phyloP scores from a whole-genome alignment of 2,888 invertebrate genomes.

The Drosophila mulleri region DNA sequence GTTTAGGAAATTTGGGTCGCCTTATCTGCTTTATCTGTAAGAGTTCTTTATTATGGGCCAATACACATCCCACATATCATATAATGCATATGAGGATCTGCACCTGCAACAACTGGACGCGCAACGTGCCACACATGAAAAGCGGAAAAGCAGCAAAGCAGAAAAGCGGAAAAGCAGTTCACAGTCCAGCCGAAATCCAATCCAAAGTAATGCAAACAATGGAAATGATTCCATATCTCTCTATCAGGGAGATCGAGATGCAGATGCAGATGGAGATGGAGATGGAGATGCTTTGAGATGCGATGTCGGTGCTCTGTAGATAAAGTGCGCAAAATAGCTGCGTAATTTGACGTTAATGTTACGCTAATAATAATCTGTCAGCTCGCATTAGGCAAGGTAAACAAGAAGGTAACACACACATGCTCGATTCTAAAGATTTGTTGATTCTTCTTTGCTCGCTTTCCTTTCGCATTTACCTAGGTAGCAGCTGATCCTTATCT shows the following conservation, averaged over 20 bases:
- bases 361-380: constrained; percentile 83
- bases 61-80: neutral
- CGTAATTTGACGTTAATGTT: constrained; percentile 83
- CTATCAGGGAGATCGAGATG: constrained; percentile 20
- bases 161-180: constrained; percentile 12
- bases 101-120: constrained; percentile 18
- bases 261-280: constrained; percentile 31
- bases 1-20: neutral
- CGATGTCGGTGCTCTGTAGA: constrained; percentile 38
- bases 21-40: neutral
- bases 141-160: too few relatives aligned
- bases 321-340: constrained; percentile 78
- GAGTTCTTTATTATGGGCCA: neutral
- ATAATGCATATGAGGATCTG: neutral
- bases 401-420: constrained; percentile 22
- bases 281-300: constrained; percentile 10
- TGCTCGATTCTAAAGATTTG: constrained; percentile 22
- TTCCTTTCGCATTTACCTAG: neutral
- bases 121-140: constrained; percentile 17
- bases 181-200: constrained; percentile 21
- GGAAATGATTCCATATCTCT: neutral
- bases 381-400: constrained; percentile 66
- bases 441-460: neutral
- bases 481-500: constrained; percentile 59
- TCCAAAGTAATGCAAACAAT: constrained; percentile 22